Conservation (phyloP, 2,888 invertebrate species). For the Empis stercorea region DNA sequence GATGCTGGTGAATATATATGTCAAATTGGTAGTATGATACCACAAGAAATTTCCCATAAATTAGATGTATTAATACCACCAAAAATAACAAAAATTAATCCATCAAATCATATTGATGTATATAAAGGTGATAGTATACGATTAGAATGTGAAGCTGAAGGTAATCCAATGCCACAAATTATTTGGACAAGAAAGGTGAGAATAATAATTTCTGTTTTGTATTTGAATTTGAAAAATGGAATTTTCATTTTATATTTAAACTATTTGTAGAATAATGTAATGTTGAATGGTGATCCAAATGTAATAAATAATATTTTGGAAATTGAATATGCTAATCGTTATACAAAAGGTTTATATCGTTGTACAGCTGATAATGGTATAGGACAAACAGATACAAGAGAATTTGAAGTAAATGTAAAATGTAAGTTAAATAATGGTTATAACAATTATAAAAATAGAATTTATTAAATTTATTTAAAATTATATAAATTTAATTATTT, state of each 20-base stretch:
- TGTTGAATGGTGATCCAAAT: constrained; percentile 42
- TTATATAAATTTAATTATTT: no score
- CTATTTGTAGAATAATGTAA: constrained; percentile 37
- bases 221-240: background rate
- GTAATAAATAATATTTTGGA: constrained; percentile 39
- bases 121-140: constrained; percentile 40
- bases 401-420: constrained; percentile 38
- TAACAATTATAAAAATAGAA: no score
- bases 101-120: constrained; percentile 40
- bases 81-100: constrained; percentile 39
- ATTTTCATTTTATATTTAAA: background rate
- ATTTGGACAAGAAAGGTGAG: constrained; percentile 41
- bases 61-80: constrained; percentile 44
- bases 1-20: constrained; percentile 45
- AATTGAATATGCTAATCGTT: constrained; percentile 42
- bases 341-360: constrained; percentile 42
- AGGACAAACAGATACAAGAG: constrained; percentile 37
- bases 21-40: constrained; percentile 38
- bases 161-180: constrained; percentile 41
- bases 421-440: constrained; percentile 39
- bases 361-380: constrained; percentile 44
- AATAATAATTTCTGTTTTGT: background rate
- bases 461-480: background rate
- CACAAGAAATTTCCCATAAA: constrained; percentile 40
- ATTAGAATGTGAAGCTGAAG: constrained; percentile 40